phyloP scores from a whole-genome alignment of 2,888 invertebrate genomes.

The Cryptocheilus praepositus region DNA sequence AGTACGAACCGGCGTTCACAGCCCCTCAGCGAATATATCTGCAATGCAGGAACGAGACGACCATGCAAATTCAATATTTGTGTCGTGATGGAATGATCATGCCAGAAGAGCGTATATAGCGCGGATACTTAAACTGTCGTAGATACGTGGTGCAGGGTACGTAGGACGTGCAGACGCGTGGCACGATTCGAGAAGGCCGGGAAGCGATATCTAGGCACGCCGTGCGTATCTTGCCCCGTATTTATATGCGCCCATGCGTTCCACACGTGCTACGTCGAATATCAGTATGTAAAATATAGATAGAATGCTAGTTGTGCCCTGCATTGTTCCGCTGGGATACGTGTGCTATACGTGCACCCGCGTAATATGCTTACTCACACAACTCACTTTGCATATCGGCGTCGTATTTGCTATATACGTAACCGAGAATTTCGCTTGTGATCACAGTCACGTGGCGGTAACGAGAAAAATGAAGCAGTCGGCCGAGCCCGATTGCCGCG shows the following conservation, averaged over 20 bases:
- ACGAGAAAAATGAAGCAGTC: too few relatives aligned
- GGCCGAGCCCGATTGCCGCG: too few relatives aligned
- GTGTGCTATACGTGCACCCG: conserved; percentile 23
- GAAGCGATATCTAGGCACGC: conserved; percentile 1
- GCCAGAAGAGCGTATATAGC: conserved; percentile 33
- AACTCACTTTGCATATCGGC: too few relatives aligned
- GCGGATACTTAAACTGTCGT: conserved; percentile 42
- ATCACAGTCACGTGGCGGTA: too few relatives aligned
- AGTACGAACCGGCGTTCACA: conserved; percentile 27
- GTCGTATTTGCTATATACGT: too few relatives aligned
- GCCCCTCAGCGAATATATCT: conserved; percentile 44
- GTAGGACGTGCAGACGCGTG: conserved; percentile 19
- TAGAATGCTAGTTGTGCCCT: conserved; percentile 28
- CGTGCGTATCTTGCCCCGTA: too few relatives aligned
- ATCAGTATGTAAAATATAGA: too few relatives aligned
- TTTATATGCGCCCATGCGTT: background rate
- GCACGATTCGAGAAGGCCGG: background rate
- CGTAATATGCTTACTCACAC: conserved; percentile 9
- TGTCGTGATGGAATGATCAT: conserved; percentile 51
- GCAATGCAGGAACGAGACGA: conserved; percentile 58
- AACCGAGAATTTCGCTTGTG: background rate
- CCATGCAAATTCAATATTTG: conserved; percentile 60
- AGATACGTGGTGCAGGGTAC: background rate
- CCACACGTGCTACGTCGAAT: background rate
- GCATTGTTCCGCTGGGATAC: conserved; percentile 25